A percentile compares a stretch with the other conserved stretches of the same genome.
phyloP scores from a whole-genome alignment of 2,113 vertebrate species.

The western clawed frog (Xenopus tropicalis) region DNA sequence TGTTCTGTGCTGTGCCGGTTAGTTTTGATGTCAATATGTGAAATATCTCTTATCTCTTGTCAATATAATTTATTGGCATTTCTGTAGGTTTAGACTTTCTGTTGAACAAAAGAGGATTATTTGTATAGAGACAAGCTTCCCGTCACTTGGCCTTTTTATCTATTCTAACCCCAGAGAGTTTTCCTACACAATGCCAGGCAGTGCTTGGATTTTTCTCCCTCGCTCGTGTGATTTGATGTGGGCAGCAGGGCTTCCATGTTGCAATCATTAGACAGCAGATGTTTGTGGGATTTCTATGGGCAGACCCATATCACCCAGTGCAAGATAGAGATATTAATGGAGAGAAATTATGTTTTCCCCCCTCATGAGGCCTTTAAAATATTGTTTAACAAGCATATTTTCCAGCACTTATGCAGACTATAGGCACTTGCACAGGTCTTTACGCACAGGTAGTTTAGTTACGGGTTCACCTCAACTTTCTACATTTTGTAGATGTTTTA shows the following conservation, averaged over 20 bases:
- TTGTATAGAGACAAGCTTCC: too few relatives aligned
- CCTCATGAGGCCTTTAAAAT: slow-evolving; percentile 46
- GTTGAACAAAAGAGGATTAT: too few relatives aligned
- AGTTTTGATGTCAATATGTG: slow-evolving; percentile 64
- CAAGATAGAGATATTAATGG: too few relatives aligned
- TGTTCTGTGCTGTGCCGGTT: slow-evolving; percentile 67
- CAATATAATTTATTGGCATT: slow-evolving; percentile 55
- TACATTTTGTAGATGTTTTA: background rate
- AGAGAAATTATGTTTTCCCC: too few relatives aligned
- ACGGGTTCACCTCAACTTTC: slow-evolving; percentile 12
- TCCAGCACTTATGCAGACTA: slow-evolving; percentile 36
- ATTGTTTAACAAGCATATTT: slow-evolving; percentile 31
- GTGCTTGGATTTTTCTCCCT: too few relatives aligned
- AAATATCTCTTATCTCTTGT: slow-evolving; percentile 69
- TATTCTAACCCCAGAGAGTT: background rate
- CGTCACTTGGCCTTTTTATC: background rate
- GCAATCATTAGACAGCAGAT: too few relatives aligned
- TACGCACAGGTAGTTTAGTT: slow-evolving; percentile 15
- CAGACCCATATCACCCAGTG: too few relatives aligned
- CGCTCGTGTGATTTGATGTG: too few relatives aligned
- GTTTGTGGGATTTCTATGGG: too few relatives aligned
- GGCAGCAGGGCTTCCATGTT: too few relatives aligned
- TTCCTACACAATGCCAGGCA: too few relatives aligned
- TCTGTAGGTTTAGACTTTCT: slow-evolving; percentile 41
- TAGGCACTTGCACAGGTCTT: slow-evolving; percentile 10